phyloP scores from a whole-genome alignment of 1,140 invertebrate genomes.

The Hylyphantes graminicola region DNA sequence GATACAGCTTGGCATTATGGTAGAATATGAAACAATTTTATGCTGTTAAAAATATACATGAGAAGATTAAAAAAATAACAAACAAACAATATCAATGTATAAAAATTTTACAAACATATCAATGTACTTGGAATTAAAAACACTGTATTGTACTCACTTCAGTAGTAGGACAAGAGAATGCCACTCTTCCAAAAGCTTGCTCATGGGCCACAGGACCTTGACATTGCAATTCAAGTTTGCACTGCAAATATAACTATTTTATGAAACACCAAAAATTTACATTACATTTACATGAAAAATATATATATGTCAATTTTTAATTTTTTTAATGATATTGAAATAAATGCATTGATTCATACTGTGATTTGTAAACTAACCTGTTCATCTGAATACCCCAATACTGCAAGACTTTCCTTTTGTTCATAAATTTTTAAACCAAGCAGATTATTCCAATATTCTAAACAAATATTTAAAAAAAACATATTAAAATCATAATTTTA shows the following conservation, averaged over 20 bases:
- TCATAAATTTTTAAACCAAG: conserved; percentile 80
- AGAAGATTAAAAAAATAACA: too few species aligned
- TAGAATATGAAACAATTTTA: too few species aligned
- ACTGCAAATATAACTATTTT: conserved; percentile 63
- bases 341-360: too few species aligned
- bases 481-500: neutral
- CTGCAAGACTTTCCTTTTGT: conserved; percentile 64
- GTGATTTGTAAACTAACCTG: conserved; percentile 72
- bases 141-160: conserved; percentile 66
- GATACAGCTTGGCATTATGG: too few species aligned
- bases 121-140: too few species aligned
- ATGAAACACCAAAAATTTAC: conserved; percentile 8
- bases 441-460: conserved; percentile 84
- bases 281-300: neutral
- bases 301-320: too few species aligned
- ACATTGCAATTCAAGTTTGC: conserved; percentile 78
- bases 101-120: too few species aligned
- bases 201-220: conserved; percentile 79
- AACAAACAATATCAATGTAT: too few species aligned
- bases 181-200: conserved; percentile 93
- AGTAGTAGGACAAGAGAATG: conserved; percentile 85
- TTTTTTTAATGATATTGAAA: too few species aligned
- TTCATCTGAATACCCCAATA: conserved; percentile 77
- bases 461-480: neutral
- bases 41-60: too few species aligned